phyloP scores from a whole-genome alignment of 1,140 invertebrate genomes.

The Grapholita molesta region DNA sequence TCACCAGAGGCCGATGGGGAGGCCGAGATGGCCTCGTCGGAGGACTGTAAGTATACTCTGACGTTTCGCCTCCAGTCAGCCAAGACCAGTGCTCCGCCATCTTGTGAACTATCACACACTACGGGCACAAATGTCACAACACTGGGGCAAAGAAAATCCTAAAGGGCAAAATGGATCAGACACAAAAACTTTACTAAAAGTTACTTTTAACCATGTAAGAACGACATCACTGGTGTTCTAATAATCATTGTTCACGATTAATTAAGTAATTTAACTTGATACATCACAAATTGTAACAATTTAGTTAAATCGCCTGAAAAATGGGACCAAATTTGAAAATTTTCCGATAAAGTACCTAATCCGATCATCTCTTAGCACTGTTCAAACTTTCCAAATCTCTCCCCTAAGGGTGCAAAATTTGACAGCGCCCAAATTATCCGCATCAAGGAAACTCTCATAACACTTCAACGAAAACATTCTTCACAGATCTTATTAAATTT shows the following conservation, averaged over 20 bases:
- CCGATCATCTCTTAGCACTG: neutral
- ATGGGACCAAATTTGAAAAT: neutral
- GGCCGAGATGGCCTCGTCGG: conserved; percentile 58
- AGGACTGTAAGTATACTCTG: conserved; percentile 69
- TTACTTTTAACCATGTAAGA: too few relatives aligned
- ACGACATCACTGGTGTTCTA: too few relatives aligned
- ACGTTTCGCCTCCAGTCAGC: conserved; percentile 54
- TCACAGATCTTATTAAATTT: conserved; percentile 62
- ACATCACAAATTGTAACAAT: neutral
- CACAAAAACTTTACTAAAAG: too few relatives aligned
- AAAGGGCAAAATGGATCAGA: too few relatives aligned
- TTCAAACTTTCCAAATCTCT: conserved; percentile 7
- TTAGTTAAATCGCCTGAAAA: neutral
- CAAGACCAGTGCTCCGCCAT: conserved; percentile 72
- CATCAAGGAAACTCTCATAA: conserved; percentile 26
- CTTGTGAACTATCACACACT: conserved; percentile 18
- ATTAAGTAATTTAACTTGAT: too few relatives aligned
- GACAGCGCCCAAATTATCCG: neutral
- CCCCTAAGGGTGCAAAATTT: neutral
- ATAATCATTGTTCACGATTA: too few relatives aligned
- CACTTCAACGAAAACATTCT: conserved; percentile 40
- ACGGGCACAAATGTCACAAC: neutral
- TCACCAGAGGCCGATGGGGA: conserved; percentile 66
- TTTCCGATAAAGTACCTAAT: neutral
- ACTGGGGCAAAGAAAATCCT: neutral